Base-by-base conservation (phyloP, 2,113 vertebrate genomes). In the Halcyon senegalensis region DNA sequence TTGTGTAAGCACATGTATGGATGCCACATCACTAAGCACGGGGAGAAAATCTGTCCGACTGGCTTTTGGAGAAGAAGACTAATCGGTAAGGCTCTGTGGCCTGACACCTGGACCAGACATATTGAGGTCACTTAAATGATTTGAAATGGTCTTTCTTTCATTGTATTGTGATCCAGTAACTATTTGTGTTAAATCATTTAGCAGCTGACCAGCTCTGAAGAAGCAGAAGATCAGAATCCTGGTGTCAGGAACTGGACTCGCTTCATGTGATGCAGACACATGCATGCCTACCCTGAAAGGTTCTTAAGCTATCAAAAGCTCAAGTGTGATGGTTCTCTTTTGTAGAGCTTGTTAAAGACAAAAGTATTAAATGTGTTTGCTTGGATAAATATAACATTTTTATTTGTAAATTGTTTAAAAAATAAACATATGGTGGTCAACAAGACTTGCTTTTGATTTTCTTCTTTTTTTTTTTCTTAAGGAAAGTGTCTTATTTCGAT, bases 111-210 rank as follows among this genome's bases (percentile, higher is more conserved):
- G 73, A 98, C 76, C 92, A 97, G 95, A 96, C 94, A 96, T 79
- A 95, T 86, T 94, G 60, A 96, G 97, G 87, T 98, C 96, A 96
- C 95, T 98, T 98, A 94, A 63, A 27, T 97, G 97, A 94, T 98
- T 98, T 93, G 69, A 97, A 98, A 95, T 96, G 80, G 91, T 90
- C 73, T 98, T 95, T 97, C 84, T 92, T 96, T 97, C 85, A 51
- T 97, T 98, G 91, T 97, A 95, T 80, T 97, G 95, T 98, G 97
- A 96, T 97, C 91, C 93, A 96, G 87, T 97, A 98, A 97, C 94
- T 98, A 20, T 98, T 98, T 98, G 86, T 98, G 97, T 97, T 98
- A 97, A 98, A 97, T 98, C 98, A 93, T 97, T 97, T 96, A 97
- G 97, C 97, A 98, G 95, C 96, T 93, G 84, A 91, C 97, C 96